Conservation (phyloP, 2,797 vertebrate genomes). For the Pempheris klunzingeri region DNA sequence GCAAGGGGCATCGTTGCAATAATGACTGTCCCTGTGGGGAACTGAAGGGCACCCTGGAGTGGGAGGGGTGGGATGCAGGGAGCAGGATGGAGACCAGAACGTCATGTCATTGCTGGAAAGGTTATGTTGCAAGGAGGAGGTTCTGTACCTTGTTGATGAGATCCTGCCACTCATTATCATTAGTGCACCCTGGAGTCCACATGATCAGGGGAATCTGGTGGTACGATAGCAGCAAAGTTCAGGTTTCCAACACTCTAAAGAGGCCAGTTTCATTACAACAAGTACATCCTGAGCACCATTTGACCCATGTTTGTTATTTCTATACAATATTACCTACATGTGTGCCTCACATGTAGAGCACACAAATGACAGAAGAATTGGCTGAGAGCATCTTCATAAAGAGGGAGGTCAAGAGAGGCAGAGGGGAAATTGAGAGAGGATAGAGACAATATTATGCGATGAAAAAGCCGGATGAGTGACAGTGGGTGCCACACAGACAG, state of each 20-base stretch:
- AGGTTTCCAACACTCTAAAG: conserved; percentile 1
- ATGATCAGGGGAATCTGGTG: not conserved
- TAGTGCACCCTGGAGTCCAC: not conserved
- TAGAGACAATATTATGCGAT: conserved; percentile 11
- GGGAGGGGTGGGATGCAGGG: not conserved
- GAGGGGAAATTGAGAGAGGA: not conserved
- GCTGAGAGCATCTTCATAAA: not conserved
- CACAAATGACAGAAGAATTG: not conserved
- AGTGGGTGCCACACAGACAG: conserved; percentile 12
- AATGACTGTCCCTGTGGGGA: conserved; percentile 38
- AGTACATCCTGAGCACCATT: not conserved
- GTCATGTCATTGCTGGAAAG: conserved; percentile 1
- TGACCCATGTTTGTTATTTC: not conserved
- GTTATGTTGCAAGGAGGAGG: conserved; percentile 1
- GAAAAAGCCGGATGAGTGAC: conserved; percentile 18
- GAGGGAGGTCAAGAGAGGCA: not conserved
- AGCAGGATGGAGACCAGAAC: not conserved
- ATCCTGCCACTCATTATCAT: conserved; percentile 11
- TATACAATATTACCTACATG: not conserved
- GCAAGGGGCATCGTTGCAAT: conserved; percentile 36
- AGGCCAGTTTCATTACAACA: conserved; percentile 9
- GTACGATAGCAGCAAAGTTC: not conserved
- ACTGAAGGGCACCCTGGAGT: conserved; percentile 45
- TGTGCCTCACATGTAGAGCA: not conserved
- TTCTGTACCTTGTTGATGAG: conserved; percentile 9